These are phyloP conservation scores for Macropus fuliginosus DNA, from an alignment of 2,797 vertebrate species.

Conservation along the genomic window DNA sequence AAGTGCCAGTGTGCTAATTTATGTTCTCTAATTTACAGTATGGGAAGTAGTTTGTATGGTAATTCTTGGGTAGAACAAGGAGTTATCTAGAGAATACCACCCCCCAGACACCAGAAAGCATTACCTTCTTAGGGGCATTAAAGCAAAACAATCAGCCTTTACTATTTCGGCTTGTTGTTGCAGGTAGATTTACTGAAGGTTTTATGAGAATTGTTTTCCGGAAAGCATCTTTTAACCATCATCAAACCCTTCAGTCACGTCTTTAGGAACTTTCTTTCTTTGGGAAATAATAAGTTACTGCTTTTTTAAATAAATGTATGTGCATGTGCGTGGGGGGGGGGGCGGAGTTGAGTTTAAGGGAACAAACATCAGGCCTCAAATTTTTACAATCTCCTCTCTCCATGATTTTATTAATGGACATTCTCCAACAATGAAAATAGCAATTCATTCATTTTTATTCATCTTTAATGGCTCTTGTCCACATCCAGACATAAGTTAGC, in stretches of 20 bases:
- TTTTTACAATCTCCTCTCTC: neutral
- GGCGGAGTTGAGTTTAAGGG: slow-evolving; percentile 28
- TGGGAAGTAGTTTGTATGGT: slow-evolving; percentile 49
- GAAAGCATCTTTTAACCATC: slow-evolving; percentile 31
- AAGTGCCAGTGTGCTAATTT: slow-evolving; percentile 49
- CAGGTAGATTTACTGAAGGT: slow-evolving; percentile 42
- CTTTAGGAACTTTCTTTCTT: neutral
- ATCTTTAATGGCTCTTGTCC: neutral
- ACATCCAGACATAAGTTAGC: neutral
- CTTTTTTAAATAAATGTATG: neutral
- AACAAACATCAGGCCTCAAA: slow-evolving; percentile 14
- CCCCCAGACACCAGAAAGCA: slow-evolving; percentile 12
- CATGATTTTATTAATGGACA: neutral
- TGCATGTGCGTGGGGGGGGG: neutral
- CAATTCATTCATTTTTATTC: neutral
- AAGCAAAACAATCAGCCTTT: slow-evolving; percentile 50
- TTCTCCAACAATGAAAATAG: neutral
- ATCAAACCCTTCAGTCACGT: neutral
- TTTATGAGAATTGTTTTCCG: slow-evolving; percentile 22
- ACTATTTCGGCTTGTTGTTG: slow-evolving; percentile 2
- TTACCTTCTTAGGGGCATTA: slow-evolving; percentile 35
- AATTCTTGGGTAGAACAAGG: slow-evolving; percentile 48
- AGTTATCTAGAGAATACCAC: slow-evolving; percentile 21
- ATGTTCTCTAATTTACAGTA: slow-evolving; percentile 36
- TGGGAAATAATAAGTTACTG: neutral